Evolutionary conservation across 2,888 invertebrate genomes (phyloP).

Genomic region (Hoplodrina ambigua): DNA sequence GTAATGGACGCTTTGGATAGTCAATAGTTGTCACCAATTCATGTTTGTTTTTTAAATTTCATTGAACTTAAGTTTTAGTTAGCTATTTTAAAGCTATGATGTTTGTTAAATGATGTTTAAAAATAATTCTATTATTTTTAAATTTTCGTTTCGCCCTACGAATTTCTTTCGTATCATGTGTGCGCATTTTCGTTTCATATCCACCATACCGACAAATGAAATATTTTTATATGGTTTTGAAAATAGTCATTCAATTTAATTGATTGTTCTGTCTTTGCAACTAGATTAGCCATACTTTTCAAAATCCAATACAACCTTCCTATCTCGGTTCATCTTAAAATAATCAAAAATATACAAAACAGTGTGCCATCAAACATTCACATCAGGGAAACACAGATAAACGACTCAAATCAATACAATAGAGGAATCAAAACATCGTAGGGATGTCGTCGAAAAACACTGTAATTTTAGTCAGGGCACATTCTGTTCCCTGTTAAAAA

Average conservation of each 20-base stretch:
- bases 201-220: no score
- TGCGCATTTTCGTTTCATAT: no score
- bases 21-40: background rate
- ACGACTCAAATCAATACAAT: conserved; percentile 71
- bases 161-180: no score
- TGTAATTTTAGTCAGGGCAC: conserved; percentile 87
- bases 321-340: conserved; percentile 11
- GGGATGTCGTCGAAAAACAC: conserved; percentile 80
- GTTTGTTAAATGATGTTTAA: background rate
- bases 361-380: conserved; percentile 51
- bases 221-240: no score
- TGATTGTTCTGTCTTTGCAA: no score
- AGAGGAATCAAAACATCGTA: conserved; percentile 84
- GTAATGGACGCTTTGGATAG: conserved; percentile 1
- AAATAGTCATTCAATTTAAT: no score
- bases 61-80: background rate
- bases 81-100: background rate
- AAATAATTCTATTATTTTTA: no score
- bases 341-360: conserved; percentile 44
- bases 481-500: conserved; percentile 83
- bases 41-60: background rate
- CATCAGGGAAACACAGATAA: conserved; percentile 53
- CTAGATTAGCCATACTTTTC: no score
- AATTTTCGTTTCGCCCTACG: no score
- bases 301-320: background rate